Percentiles rank a stretch among this genome's conserved stretches.
These are phyloP conservation scores for Drosophila nr. fundita DNA, from an alignment of 2,888 invertebrate genomes.

Conservation along the genomic window DNA sequence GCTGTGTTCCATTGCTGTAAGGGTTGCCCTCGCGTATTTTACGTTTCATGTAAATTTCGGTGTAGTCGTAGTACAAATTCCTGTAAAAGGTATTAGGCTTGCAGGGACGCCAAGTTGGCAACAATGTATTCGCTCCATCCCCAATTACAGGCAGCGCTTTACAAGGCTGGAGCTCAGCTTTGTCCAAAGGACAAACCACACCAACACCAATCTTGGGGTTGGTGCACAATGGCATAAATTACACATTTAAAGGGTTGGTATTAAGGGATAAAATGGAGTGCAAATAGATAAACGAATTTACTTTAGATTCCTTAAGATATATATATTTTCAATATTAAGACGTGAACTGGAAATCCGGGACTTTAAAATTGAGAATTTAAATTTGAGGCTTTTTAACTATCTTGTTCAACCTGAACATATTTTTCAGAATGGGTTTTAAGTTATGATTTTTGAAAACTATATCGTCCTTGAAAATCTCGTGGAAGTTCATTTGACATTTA, in stretches of 20 bases:
- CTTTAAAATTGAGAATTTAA: background rate
- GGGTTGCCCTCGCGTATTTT: conserved; percentile 54
- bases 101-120: conserved; percentile 55
- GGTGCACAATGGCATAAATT: conserved; percentile 23
- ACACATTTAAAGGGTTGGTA: background rate
- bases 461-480: background rate
- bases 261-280: background rate
- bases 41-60: conserved; percentile 67
- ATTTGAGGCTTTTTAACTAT: too few species aligned
- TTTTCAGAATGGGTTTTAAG: background rate
- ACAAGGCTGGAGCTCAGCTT: conserved; percentile 42
- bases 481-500: background rate
- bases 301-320: background rate
- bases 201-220: background rate
- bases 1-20: conserved; percentile 45
- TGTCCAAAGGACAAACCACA: background rate
- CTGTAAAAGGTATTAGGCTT: conserved; percentile 83
- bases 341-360: background rate
- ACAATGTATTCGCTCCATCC: conserved; percentile 36
- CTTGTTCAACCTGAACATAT: too few species aligned
- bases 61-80: conserved; percentile 79
- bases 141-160: conserved; percentile 23
- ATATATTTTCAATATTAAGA: accelerated
- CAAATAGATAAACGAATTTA: background rate
- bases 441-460: background rate